phyloP scores from a whole-genome alignment of 1,140 invertebrate species.

The Aphelenchoides fujianensis region DNA sequence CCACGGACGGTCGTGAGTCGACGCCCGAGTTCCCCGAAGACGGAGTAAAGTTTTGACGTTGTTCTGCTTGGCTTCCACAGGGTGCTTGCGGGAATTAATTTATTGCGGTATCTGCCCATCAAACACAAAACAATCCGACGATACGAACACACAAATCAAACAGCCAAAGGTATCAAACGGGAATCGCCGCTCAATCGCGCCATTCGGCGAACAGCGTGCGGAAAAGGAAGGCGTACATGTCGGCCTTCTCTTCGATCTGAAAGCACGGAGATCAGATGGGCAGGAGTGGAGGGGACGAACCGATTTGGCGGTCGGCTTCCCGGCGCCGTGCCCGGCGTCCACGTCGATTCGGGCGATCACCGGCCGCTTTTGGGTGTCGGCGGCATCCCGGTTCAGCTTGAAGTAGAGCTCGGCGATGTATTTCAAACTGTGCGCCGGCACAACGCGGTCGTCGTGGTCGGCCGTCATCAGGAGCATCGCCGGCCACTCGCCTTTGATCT shows the following conservation, averaged over 20 bases:
- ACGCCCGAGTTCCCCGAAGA: neutral
- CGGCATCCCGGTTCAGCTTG: constrained; percentile 68
- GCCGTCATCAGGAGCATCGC: constrained; percentile 84
- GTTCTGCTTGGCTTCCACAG: neutral
- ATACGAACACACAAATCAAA: too few relatives aligned
- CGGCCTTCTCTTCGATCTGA: neutral
- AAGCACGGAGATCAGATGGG: too few relatives aligned
- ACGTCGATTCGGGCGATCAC: constrained; percentile 84
- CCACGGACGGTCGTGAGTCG: neutral
- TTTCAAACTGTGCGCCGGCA: constrained; percentile 90
- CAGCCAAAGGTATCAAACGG: neutral
- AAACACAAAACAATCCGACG: too few relatives aligned
- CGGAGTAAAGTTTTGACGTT: neutral
- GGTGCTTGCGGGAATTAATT: neutral
- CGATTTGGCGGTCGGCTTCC: neutral
- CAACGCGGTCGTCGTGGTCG: constrained; percentile 95
- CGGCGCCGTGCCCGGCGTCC: constrained; percentile 86
- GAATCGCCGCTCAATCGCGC: neutral
- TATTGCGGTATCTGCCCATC: neutral
- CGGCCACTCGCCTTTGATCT: constrained; percentile 75
- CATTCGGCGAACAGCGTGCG: neutral
- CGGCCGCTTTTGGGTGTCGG: constrained; percentile 77
- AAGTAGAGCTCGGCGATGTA: constrained; percentile 86
- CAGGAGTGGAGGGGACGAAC: too few relatives aligned
- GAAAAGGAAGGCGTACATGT: neutral